Conservation (phyloP, 2,888 invertebrate genomes). For the Dexiosoma caninum region DNA sequence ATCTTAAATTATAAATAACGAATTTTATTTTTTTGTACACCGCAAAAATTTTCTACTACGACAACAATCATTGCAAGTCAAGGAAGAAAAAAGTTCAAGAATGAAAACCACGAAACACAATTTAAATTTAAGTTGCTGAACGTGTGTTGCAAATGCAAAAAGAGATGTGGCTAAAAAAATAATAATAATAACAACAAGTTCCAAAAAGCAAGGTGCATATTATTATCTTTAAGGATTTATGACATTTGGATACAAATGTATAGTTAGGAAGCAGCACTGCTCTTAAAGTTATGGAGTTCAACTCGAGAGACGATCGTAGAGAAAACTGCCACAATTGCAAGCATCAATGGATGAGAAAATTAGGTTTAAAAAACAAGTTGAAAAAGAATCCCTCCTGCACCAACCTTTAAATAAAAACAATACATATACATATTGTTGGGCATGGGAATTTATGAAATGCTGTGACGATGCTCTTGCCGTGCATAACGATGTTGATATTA, state of each 20-base stretch:
- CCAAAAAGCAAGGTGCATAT: constrained; percentile 73
- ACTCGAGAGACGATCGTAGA: background rate
- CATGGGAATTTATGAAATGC: constrained; percentile 57
- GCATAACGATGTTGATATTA: constrained; percentile 19
- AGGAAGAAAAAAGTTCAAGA: constrained; percentile 16
- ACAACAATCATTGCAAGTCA: constrained; percentile 32
- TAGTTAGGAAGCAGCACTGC: constrained; percentile 10
- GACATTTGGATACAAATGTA: constrained; percentile 68
- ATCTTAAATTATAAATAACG: constrained; percentile 39
- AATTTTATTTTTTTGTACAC: constrained; percentile 17
- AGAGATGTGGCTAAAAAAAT: constrained; percentile 41
- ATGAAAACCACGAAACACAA: constrained; percentile 62
- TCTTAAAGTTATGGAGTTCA: constrained; percentile 51
- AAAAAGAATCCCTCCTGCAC: constrained; percentile 45
- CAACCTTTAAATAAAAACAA: constrained; percentile 42
- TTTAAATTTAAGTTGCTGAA: constrained; percentile 65
- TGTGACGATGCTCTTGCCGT: constrained; percentile 8
- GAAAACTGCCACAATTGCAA: constrained; percentile 27
- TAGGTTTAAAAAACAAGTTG: constrained; percentile 43
- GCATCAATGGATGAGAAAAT: constrained; percentile 59
- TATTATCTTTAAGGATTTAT: constrained; percentile 75
- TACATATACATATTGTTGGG: constrained; percentile 43
- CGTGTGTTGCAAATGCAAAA: constrained; percentile 54
- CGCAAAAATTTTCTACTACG: constrained; percentile 27
- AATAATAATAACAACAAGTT: constrained; percentile 20